Percentiles rank a stretch among this genome's conserved stretches.
These are phyloP conservation scores for Cosmorhoe ocellata DNA, from an alignment of 2,888 invertebrate species.

Conservation along the genomic window DNA sequence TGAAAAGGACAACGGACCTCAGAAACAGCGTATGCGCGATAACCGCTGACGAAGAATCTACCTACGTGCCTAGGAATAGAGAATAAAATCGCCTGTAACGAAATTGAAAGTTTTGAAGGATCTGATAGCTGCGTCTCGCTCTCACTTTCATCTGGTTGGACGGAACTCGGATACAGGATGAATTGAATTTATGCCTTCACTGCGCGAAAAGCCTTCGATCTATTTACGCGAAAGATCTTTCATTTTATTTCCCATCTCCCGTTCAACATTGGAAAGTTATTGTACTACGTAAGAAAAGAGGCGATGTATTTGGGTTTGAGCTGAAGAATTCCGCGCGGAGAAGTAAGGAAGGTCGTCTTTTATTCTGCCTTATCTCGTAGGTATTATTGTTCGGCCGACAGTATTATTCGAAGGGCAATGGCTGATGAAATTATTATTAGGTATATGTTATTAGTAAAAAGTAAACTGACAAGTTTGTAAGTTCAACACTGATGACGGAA, in stretches of 20 bases:
- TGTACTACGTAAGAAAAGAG: background rate
- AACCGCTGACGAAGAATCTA: conserved; percentile 31
- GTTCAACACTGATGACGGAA: too few relatives aligned
- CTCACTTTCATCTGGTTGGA: conserved; percentile 72
- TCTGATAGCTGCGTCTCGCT: conserved; percentile 62
- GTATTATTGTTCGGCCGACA: conserved; percentile 35
- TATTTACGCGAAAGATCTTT: conserved; percentile 48
- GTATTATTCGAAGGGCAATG: conserved; percentile 28
- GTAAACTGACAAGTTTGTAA: background rate
- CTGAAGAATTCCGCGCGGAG: background rate
- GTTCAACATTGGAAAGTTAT: background rate
- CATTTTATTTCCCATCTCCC: conserved; percentile 18
- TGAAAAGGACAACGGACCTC: conserved; percentile 69
- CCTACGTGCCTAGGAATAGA: conserved; percentile 15
- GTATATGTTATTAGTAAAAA: conserved; percentile 5
- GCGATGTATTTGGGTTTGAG: conserved; percentile 26
- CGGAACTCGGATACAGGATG: conserved; percentile 71
- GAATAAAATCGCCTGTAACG: conserved; percentile 30
- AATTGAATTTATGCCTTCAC: conserved; percentile 74
- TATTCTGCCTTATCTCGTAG: conserved; percentile 34
- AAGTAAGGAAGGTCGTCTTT: conserved; percentile 21
- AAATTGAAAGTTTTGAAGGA: conserved; percentile 65
- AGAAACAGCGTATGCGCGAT: conserved; percentile 45
- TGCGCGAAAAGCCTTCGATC: conserved; percentile 45
- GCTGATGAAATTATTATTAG: background rate